Base-by-base conservation (phyloP, 2,113 vertebrate species). In the Psittacus erithacus region DNA sequence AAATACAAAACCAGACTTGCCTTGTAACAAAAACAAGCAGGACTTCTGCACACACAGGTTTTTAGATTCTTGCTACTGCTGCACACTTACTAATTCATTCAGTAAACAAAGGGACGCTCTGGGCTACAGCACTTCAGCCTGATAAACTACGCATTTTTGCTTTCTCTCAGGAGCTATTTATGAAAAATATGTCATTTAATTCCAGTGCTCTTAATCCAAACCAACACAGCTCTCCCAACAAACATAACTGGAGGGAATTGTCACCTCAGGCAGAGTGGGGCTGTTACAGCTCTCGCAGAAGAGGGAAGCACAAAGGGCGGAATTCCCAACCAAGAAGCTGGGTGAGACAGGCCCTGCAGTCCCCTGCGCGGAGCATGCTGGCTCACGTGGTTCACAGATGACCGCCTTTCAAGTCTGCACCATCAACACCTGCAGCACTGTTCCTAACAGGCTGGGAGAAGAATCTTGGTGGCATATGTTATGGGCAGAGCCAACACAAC, bases 1-100 rank as follows among this genome's bases (percentile, higher is more conserved):
- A 89, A 94, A 94, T 35, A 90, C 28, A 89, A 91, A 95, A 39
- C 44, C 90, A 95, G 35, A 89, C 62, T 62, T 93, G 49, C 70
- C 67, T 95, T 83, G 13, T 18, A 95, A 89, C 25, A 93, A 86
- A 94, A 95, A 4, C 69, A 83, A 93, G 53, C 43, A 95, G 57
- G 65, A 96, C 65, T 88, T 74, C 28, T 24, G 52, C 17, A 90
- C 29, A 53, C 27, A 49, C 6, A 63, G 22, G 17, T 33, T 93
- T 88, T 86, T 31, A 69, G 12, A 4, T 62, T 75, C 33, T 78
- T 81, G 77, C 28, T 80, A 33, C 16, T 60, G 53, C 6, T 73
- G 60, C 28, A 77, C 15, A 31, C 38, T 89, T 60, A 44, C 8
- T 67, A 57, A 74, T 64, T 57, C 43, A 86, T 59, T 39, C 57